Base-by-base conservation (phyloP, 2,888 invertebrate species). In the Myathropa florea region DNA sequence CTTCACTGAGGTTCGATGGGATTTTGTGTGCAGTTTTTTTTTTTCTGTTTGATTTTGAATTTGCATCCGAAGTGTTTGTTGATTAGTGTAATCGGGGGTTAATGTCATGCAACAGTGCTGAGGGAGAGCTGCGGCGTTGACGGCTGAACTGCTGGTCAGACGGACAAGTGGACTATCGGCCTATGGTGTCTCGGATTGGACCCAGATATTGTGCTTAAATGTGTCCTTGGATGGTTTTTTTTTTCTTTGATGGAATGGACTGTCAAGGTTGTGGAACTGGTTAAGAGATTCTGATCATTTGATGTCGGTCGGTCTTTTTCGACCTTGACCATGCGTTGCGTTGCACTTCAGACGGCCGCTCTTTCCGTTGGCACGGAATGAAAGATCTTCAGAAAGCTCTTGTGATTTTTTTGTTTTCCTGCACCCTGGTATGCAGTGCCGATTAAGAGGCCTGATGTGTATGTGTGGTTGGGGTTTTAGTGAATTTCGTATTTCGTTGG, bases 31-130 rank as follows among this genome's bases (percentile, higher is more conserved):
- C 53, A 26, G 18, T 9, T 53, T 72, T 46, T 14, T 53, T 23
- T 36, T 4, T 18, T 23, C n/a, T 59, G 18, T 36, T 18, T 10
- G 55, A 14, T 10, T 21, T 33, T 33, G 4, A 46, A 46, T 18
- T 18, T 46, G 18, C 18, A 7, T 18, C 18, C 23, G 33, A 75
- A 23, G 21, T 14, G 30, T 33, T 24, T 64, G 75, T 57, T 64
- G 57, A 65, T 33, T 57, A 73, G 73, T 73, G 73, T 64, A 39
- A 73, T 28, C 73, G 73, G 55, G 46, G 73, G 61, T 23, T 53
- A 55, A 63, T 24, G 23, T 57, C 14, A 30, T 65, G 75, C 75
- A 64, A 64, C 75, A 75, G 75, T 28, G 18, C 26, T 36, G 6
- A 9, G n/a, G 12, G 14, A 23, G 9, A 1, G 3, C 36, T 26